Evolutionary conservation across 2,797 vertebrate species (phyloP), one percentile per base, ranked within the genome.

Genomic region (Odontamblyopus rebecca): DNA sequence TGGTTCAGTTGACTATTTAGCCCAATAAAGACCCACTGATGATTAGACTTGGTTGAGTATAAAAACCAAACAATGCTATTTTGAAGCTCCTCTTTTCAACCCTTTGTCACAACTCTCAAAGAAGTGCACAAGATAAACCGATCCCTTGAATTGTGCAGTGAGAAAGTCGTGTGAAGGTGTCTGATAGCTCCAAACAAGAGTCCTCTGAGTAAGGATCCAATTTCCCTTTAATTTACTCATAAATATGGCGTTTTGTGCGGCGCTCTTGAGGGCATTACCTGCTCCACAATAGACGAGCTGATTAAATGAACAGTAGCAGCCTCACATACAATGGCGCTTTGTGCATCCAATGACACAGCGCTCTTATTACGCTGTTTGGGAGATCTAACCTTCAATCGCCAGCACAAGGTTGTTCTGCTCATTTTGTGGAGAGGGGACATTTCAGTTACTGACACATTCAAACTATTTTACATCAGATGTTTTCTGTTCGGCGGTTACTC

Each of bases 301-400:
- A 86, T 86, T 80, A 82, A 86, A 88, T 85, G 82, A 81, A 72
- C 85, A 78, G 80, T 86, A 86, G 75, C 77, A 76, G 72, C 78
- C 78, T 81, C 72, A 66, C 75, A 81, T 80, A 85, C 73, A 86
- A 82, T 82, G 54, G 61, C 38, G 53, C 71, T 79, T 79, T 82
- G 77, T 83, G 81, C 73, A 69, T 82, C 80, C 74, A 64, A 61
- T 68, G 63, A 66, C 81, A 82, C 72, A 75, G 80, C 3, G 23
- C 57, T 61, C 56, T 69, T 62, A 75, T 79, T 71, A 72, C 53
- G 72, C 71, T 85, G 64, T 80, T 88, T 85, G 80, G 51, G 68
- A 82, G 69, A 69, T 59, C 8, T 82, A 84, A 86, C 82, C 87
- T 85, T 88, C 76, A 75, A 26, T 72, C 27, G 68, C 56, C 27